Evolutionary conservation across 2,797 vertebrate genomes (phyloP).

Genomic region (Coregonus suidteri): DNA sequence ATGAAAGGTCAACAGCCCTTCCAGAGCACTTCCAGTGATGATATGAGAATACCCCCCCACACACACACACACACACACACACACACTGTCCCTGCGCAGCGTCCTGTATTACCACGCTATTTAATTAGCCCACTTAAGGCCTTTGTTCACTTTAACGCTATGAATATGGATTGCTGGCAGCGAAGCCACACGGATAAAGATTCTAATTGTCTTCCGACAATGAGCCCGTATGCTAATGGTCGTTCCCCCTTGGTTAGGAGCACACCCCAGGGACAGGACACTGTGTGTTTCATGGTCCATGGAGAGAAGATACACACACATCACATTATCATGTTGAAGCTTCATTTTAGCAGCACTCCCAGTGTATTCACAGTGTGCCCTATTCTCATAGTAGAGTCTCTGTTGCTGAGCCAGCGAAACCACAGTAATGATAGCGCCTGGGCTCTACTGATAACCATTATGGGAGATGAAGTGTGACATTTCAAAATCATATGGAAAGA

Average conservation of each 20-base stretch:
- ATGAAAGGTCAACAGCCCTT: slow-evolving; percentile 67
- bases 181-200: slow-evolving; percentile 70
- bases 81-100: slow-evolving; percentile 55
- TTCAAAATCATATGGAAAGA: slow-evolving; percentile 63
- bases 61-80: too few relatives aligned
- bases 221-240: slow-evolving; percentile 77
- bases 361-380: slow-evolving; percentile 36
- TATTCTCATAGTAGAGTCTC: slow-evolving; percentile 58
- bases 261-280: slow-evolving; percentile 64
- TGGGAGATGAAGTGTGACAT: slow-evolving; percentile 59
- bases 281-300: slow-evolving; percentile 59
- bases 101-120: slow-evolving; percentile 60
- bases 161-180: slow-evolving; percentile 75
- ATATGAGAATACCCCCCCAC: slow-evolving; percentile 57
- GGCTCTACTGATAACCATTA: slow-evolving; percentile 67
- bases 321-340: slow-evolving; percentile 51
- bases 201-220: slow-evolving; percentile 81
- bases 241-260: slow-evolving; percentile 70
- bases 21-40: slow-evolving; percentile 57
- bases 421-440: slow-evolving; percentile 60
- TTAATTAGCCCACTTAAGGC: slow-evolving; percentile 78
- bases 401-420: slow-evolving; percentile 72
- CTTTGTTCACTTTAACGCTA: slow-evolving; percentile 54
- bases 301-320: slow-evolving; percentile 44
- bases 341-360: slow-evolving; percentile 52